Conservation (phyloP, 2,113 vertebrate genomes). For the Lophotis ruficrista region DNA sequence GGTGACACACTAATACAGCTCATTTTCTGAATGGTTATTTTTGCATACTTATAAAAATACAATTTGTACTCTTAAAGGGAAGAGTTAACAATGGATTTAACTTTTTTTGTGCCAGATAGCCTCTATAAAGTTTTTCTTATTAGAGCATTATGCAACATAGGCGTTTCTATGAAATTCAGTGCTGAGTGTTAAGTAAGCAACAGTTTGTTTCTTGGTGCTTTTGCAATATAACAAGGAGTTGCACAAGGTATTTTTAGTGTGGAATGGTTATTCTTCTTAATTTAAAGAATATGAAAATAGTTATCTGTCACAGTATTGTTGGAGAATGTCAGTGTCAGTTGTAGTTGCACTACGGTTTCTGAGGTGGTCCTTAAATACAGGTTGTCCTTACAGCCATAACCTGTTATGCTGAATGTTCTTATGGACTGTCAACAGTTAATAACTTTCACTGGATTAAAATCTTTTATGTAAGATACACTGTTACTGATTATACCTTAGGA, state of each 20-base stretch:
- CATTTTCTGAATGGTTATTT: background rate
- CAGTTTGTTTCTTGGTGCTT: background rate
- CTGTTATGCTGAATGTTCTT: background rate
- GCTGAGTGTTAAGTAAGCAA: background rate
- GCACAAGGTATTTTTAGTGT: background rate
- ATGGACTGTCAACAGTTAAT: background rate
- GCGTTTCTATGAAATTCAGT: background rate
- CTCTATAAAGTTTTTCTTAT: background rate
- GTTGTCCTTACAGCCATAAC: background rate
- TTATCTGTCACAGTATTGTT: rapidly evolving
- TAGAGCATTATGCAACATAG: background rate
- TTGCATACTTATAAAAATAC: background rate
- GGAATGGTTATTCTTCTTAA: background rate
- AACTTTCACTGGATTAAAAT: background rate
- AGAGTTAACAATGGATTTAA: background rate
- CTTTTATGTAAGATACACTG: background rate
- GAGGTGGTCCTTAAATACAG: background rate
- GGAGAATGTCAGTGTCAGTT: background rate
- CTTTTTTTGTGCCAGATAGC: background rate
- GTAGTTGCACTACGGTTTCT: background rate
- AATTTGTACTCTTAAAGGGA: background rate
- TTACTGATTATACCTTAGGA: background rate
- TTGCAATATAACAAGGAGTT: background rate
- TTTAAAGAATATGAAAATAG: background rate
- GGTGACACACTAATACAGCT: background rate